A percentile compares a stretch with the other conserved stretches of the same genome.
These are phyloP conservation scores for Habroteleia sp. DNA, from an alignment of 2,888 invertebrate species.

Conservation along the genomic window DNA sequence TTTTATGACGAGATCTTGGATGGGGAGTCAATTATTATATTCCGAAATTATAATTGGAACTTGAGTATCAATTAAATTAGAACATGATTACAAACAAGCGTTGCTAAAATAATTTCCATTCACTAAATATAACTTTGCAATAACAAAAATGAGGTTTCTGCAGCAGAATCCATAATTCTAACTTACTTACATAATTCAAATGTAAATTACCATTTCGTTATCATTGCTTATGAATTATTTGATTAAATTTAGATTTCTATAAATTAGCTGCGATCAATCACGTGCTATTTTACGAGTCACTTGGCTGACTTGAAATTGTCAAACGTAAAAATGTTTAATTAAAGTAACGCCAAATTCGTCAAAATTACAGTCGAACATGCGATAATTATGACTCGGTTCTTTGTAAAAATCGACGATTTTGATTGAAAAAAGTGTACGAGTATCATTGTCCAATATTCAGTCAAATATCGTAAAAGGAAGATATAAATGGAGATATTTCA, in stretches of 20 bases:
- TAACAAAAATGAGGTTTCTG: conserved; percentile 15
- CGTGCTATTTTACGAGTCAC: neutral
- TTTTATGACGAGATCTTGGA: no score
- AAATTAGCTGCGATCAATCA: conserved; percentile 18
- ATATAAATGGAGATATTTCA: conserved; percentile 22
- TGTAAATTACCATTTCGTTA: conserved; percentile 27
- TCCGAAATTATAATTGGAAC: neutral
- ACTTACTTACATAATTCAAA: conserved; percentile 11
- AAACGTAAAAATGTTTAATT: neutral
- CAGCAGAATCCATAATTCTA: conserved; percentile 21
- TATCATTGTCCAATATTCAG: conserved; percentile 2
- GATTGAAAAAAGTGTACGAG: neutral
- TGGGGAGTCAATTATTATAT: no score
- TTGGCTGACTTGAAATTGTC: neutral
- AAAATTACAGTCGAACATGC: no score
- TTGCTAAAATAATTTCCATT: conserved; percentile 23
- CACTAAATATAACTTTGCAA: conserved; percentile 2
- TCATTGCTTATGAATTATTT: conserved; percentile 27
- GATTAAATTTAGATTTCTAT: conserved; percentile 17
- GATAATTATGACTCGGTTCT: no score
- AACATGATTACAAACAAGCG: conserved; percentile 16
- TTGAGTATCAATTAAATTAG: neutral
- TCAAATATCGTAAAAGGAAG: conserved; percentile 19
- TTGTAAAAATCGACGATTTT: no score
- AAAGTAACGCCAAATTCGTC: no score